Conservation (phyloP, 2,797 vertebrate species). For the Poeciliopsis turneri region DNA sequence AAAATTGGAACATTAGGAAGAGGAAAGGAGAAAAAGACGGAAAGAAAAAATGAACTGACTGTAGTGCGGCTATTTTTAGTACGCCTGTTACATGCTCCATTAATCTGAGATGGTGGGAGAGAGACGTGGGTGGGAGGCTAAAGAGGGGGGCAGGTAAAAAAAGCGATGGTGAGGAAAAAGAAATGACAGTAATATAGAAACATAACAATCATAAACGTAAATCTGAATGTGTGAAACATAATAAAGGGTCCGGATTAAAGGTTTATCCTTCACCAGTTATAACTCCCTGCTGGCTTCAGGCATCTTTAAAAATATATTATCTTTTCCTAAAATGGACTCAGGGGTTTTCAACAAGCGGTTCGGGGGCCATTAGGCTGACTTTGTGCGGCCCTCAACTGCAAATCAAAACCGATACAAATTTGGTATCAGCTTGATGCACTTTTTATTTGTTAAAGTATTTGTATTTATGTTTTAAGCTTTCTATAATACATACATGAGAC, state of each 20-base stretch:
- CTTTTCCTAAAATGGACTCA: no score
- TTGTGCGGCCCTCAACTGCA: no score
- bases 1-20: conserved; percentile 52
- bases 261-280: neutral
- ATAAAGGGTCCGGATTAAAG: neutral
- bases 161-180: conserved; percentile 23
- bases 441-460: no score
- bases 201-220: neutral
- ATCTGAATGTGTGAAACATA: neutral
- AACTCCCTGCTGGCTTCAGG: neutral
- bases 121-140: conserved; percentile 38
- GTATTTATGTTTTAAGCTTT: no score
- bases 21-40: conserved; percentile 40
- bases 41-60: conserved; percentile 61
- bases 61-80: conserved; percentile 77
- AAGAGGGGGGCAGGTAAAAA: conserved; percentile 44
- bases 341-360: no score
- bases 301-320: neutral
- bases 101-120: conserved; percentile 64
- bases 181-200: neutral
- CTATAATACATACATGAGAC: no score
- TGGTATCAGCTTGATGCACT: no score
- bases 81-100: conserved; percentile 76
- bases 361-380: no score
- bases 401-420: no score